Percentiles rank a stretch among this genome's conserved stretches.
These are phyloP conservation scores for Cheilosia urbana DNA, from an alignment of 2,888 invertebrate genomes.

Conservation along the genomic window DNA sequence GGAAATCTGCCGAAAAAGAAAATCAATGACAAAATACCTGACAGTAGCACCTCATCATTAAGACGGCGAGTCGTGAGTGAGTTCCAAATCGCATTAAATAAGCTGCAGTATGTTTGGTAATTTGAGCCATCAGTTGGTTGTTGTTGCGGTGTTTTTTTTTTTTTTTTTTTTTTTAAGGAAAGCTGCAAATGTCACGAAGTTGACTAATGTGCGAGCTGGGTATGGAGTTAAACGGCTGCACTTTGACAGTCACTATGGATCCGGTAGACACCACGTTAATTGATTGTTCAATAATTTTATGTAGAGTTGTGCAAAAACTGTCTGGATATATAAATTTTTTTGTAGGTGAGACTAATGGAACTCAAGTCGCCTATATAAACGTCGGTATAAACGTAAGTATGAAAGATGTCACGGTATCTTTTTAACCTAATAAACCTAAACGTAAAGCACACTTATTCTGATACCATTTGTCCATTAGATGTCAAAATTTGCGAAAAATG, in stretches of 20 bases:
- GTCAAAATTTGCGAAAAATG: too few relatives aligned
- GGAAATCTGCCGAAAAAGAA: constrained; percentile 54
- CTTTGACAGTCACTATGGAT: not conserved
- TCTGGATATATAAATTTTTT: too few relatives aligned
- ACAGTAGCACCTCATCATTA: constrained; percentile 22
- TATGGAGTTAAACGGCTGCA: not conserved
- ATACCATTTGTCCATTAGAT: too few relatives aligned
- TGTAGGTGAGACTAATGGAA: too few relatives aligned
- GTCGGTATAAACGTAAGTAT: too few relatives aligned
- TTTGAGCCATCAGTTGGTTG: constrained; percentile 42
- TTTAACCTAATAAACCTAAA: too few relatives aligned
- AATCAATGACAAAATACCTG: constrained; percentile 48
- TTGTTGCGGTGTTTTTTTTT: not conserved
- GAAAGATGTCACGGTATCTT: too few relatives aligned
- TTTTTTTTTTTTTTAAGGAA: constrained; percentile 21
- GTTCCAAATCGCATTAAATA: constrained; percentile 41
- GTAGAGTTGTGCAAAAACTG: too few relatives aligned
- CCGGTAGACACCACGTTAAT: too few relatives aligned
- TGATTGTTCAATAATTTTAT: too few relatives aligned
- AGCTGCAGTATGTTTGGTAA: constrained; percentile 22
- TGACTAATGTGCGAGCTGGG: not conserved
- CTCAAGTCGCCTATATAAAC: too few relatives aligned
- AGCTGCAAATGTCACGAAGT: constrained; percentile 6
- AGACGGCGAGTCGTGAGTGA: constrained; percentile 17
- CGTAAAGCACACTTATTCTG: too few relatives aligned